Percentiles rank a stretch among this genome's conserved stretches.
These are phyloP conservation scores for Drosophila aldrichi DNA, from an alignment of 2,888 invertebrate species.

Conservation along the genomic window DNA sequence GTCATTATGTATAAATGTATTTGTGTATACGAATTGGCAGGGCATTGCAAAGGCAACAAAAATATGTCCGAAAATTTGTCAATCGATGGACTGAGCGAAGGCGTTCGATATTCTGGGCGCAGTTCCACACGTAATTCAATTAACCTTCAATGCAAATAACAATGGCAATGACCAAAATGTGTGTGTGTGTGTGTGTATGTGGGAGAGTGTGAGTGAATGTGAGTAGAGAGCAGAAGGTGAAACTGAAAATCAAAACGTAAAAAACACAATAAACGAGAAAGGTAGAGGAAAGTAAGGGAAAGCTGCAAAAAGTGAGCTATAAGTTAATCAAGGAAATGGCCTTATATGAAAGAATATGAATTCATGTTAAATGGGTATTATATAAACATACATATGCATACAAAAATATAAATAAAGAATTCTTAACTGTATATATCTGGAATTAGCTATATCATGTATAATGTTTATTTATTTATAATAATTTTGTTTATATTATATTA, in stretches of 20 bases:
- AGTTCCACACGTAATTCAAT: constrained; percentile 67
- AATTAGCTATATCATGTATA: not conserved
- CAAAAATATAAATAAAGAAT: not conserved
- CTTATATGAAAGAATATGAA: not conserved
- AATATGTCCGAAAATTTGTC: constrained; percentile 18
- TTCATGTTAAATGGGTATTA: not conserved
- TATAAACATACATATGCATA: not conserved
- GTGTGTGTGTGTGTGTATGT: constrained; percentile 1
- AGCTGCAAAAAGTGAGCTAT: not conserved
- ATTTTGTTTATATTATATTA: not conserved
- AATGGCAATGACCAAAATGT: constrained; percentile 48
- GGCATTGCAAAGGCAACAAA: not conserved
- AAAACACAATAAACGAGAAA: constrained; percentile 43
- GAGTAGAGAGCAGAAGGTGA: not conserved
- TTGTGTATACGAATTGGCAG: not conserved
- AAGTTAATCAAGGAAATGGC: not conserved
- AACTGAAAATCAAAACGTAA: constrained; percentile 42
- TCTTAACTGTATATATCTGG: not conserved
- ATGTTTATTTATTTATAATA: not conserved
- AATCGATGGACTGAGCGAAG: constrained; percentile 42
- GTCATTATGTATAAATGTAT: constrained; percentile 14
- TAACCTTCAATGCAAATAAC: constrained; percentile 64
- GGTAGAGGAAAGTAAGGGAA: not conserved
- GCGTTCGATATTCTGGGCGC: constrained; percentile 41
- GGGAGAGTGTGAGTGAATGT: constrained; percentile 2